phyloP scores from a whole-genome alignment of 2,113 vertebrate genomes.

The Hydrolagus affinis region DNA sequence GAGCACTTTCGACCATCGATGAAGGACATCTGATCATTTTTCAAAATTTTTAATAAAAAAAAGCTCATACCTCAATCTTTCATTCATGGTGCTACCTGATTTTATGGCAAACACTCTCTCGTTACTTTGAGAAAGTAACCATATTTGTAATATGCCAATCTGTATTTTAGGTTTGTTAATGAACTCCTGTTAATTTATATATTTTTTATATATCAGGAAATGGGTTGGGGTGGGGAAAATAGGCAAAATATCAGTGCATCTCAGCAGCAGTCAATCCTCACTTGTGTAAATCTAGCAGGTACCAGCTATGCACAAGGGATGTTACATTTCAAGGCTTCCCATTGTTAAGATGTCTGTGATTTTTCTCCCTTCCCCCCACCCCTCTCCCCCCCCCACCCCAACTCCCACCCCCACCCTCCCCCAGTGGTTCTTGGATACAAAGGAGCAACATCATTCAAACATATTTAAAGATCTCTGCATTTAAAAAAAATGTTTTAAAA shows the following conservation, averaged over 20 bases:
- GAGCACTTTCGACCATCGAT: constrained; percentile 22
- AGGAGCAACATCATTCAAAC: background rate
- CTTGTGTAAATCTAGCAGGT: background rate
- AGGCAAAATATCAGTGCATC: background rate
- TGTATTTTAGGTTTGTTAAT: background rate
- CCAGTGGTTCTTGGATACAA: background rate
- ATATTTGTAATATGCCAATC: constrained; percentile 8
- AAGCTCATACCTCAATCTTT: constrained; percentile 21
- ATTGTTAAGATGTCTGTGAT: background rate
- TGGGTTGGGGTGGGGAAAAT: background rate
- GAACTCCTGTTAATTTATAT: background rate
- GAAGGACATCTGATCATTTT: constrained; percentile 15
- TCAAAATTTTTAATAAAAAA: background rate
- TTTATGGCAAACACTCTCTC: background rate
- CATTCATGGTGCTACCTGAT: constrained; percentile 25
- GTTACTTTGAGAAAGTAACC: constrained; percentile 13
- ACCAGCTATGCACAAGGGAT: background rate
- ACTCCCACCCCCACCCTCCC: no score
- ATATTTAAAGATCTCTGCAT: background rate
- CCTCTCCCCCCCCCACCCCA: no score
- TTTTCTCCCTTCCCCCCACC: no score
- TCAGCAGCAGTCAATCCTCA: background rate
- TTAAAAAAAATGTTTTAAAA: background rate
- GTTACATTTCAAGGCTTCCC: background rate
- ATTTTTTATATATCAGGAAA: background rate